Evolutionary conservation across 2,888 invertebrate genomes (phyloP).

Genomic region (Andricus curvator): DNA sequence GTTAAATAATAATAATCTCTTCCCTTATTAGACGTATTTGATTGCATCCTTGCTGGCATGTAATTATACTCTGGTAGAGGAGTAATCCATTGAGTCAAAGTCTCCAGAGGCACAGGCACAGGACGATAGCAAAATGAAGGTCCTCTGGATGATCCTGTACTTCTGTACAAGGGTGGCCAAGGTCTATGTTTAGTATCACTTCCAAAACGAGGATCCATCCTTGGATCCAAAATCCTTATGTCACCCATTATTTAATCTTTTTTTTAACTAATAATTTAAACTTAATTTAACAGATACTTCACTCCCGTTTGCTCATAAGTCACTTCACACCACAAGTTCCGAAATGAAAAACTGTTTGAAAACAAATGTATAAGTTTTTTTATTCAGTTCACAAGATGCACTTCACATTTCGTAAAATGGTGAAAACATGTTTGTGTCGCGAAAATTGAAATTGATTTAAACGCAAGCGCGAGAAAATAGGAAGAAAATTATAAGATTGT

Average conservation of each 20-base stretch:
- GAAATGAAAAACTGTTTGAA: not conserved
- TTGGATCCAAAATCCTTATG: constrained; percentile 79
- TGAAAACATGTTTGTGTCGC: constrained; percentile 11
- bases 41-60: constrained; percentile 79
- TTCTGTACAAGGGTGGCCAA: constrained; percentile 84
- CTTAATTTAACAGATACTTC: not conserved
- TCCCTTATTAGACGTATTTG: constrained; percentile 72
- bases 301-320: not conserved
- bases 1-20: constrained; percentile 84
- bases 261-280: not conserved
- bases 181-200: constrained; percentile 80
- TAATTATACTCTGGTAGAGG: constrained; percentile 80
- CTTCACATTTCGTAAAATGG: constrained; percentile 14
- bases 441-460: constrained; percentile 41
- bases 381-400: constrained; percentile 6
- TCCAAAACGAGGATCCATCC: constrained; percentile 82
- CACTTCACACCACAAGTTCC: not conserved
- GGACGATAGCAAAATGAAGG: constrained; percentile 78
- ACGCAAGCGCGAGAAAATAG: constrained; percentile 20
- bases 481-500: constrained; percentile 25
- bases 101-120: constrained; percentile 79
- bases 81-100: constrained; percentile 79
- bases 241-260: constrained; percentile 79
- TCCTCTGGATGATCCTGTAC: constrained; percentile 68
- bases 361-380: not conserved